phyloP scores from a whole-genome alignment of 2,797 vertebrate species.

The Potorous gilbertii region DNA sequence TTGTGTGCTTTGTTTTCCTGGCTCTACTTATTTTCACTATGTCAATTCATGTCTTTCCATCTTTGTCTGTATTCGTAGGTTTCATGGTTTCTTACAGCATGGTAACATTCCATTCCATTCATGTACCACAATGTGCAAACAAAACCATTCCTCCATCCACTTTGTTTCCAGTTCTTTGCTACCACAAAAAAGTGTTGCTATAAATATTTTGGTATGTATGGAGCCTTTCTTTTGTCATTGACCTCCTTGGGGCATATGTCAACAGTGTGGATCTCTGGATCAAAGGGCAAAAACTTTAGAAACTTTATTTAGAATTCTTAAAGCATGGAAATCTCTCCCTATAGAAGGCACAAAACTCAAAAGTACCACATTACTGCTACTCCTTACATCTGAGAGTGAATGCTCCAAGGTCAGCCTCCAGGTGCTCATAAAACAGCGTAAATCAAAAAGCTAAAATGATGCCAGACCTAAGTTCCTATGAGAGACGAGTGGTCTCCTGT shows the following conservation, averaged over 20 bases:
- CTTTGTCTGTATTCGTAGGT: not conserved
- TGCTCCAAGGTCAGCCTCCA: not conserved
- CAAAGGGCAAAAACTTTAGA: not conserved
- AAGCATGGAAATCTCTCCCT: not conserved
- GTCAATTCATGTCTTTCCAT: not conserved
- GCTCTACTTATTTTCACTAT: not conserved
- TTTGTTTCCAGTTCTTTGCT: not conserved
- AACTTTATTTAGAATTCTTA: not conserved
- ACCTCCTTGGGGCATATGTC: not conserved
- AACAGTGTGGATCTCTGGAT: not conserved
- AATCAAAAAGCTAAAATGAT: constrained; percentile 28
- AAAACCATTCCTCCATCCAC: not conserved
- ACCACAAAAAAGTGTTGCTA: not conserved
- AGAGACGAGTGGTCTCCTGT: constrained; percentile 29
- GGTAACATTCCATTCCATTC: not conserved
- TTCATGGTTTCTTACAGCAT: not conserved
- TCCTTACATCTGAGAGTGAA: not conserved
- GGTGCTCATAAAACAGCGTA: not conserved
- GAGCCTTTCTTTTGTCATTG: not conserved
- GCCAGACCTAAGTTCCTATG: constrained; percentile 34
- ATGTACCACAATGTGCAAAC: not conserved
- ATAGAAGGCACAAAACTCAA: not conserved
- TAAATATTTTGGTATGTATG: not conserved
- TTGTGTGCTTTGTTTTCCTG: not conserved
- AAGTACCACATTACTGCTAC: not conserved